Base-by-base conservation (phyloP, 2,888 invertebrate genomes). In the Xanthia icteritia region DNA sequence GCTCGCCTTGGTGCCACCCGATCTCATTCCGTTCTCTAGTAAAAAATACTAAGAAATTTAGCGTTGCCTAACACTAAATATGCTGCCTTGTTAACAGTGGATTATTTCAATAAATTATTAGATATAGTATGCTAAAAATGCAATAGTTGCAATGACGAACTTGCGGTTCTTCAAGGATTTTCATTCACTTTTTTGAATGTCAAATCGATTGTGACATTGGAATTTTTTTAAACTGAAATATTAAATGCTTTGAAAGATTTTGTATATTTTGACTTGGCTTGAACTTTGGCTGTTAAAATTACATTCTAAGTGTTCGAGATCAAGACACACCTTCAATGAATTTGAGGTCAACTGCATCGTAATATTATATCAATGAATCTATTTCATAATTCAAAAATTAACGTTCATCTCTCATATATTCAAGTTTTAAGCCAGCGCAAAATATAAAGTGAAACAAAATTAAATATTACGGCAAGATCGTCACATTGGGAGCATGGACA, bases 131-230 rank as follows among this genome's bases (percentile, higher is more conserved):
- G 69, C 74, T 69, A 84, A 77, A 84, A 68, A 54, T 76, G 75
- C 66, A 77, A 83, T 77, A 69, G 56, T 73, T 61, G 74, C 71
- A 54, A 51, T 71, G 73, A 61, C 45, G 56, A 69, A 61, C 39
- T 73, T 74, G 75, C 13, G 67, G 51, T 67, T 63, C 31, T 66
- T 77, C 76, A 85, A 87, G 85, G 85, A 71, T 84, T 48, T 54
- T 87, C 75, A 77, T 79, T 84, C 85, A 82, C 85, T 84, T 87
- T 75, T 61, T 75, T 77, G 63, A 86, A 84, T 84, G 75, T 48
- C 72, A 81, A 36, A 17, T 45, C 36, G 51, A 54, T 86, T 84
- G 69, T 45, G 66, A 73, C 70, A 80, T 86, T 61, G 36, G 65
- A 27, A 69, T 71, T 0, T 56, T 83, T 60, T 63, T 73, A 5